Evolutionary conservation across 2,888 invertebrate species (phyloP).

Genomic region (Gryllus longicercus): DNA sequence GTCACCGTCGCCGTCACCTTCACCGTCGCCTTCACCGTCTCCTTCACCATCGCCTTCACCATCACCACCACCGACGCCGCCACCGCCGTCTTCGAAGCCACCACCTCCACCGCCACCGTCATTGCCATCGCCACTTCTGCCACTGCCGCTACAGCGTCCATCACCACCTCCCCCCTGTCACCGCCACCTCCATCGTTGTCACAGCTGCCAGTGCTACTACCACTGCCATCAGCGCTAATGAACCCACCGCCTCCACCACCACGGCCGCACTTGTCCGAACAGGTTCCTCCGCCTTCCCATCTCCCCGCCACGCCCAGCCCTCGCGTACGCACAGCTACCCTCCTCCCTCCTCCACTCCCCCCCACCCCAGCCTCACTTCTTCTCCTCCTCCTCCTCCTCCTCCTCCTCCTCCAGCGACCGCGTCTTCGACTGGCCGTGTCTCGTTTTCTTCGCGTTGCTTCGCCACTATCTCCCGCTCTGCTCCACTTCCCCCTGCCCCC

Average conservation of each 20-base stretch:
- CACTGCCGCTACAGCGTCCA: neutral
- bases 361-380: neutral
- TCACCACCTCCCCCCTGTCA: neutral
- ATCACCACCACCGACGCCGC: neutral
- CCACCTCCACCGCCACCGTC: neutral
- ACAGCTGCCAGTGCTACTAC: neutral
- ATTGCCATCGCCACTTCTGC: too few relatives aligned
- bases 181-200: neutral
- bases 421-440: too few relatives aligned
- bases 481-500: neutral
- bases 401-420: neutral
- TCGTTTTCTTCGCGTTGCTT: neutral
- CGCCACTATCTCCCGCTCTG: neutral
- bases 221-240: neutral
- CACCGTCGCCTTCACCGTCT: neutral
- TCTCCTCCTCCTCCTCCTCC: neutral
- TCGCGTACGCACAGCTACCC: neutral
- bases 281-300: too few relatives aligned
- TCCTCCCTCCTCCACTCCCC: neutral
- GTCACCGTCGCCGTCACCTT: neutral
- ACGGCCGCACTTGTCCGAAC: neutral
- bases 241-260: neutral
- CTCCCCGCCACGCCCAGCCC: neutral
- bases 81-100: neutral
- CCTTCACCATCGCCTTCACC: too few relatives aligned